phyloP scores from a whole-genome alignment of 2,888 invertebrate species.

The Venustoraphidia nigricollis region DNA sequence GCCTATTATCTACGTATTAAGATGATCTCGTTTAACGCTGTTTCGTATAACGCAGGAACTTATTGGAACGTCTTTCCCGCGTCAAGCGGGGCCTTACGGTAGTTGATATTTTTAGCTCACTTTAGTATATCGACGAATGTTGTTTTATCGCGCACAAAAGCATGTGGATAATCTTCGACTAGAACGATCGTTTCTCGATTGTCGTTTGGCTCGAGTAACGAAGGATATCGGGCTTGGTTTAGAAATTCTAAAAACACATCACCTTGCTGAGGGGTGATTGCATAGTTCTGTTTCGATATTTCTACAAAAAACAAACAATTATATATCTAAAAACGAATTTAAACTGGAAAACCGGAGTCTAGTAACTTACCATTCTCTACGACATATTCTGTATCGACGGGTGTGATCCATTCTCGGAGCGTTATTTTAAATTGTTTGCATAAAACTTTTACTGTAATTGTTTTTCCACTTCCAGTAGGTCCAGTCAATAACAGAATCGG shows the following conservation, averaged over 20 bases:
- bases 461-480: constrained; percentile 76
- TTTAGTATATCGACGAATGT: constrained; percentile 50
- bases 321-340: no score
- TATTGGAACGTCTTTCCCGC: no score
- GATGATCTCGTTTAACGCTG: no score
- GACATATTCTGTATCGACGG: constrained; percentile 49
- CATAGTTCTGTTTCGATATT: constrained; percentile 1
- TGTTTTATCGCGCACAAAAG: constrained; percentile 45
- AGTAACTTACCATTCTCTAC: constrained; percentile 29
- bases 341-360: no score
- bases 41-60: no score
- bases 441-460: constrained; percentile 50
- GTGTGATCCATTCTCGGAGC: constrained; percentile 71
- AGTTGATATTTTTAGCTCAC: constrained; percentile 30
- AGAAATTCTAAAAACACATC: constrained; percentile 62
- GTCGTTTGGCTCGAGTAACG: constrained; percentile 30
- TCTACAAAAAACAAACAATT: not conserved
- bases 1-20: no score
- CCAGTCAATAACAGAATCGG: constrained; percentile 60
- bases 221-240: constrained; percentile 56
- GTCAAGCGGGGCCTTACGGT: no score
- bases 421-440: constrained; percentile 41
- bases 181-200: constrained; percentile 43
- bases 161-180: constrained; percentile 74
- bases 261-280: constrained; percentile 33